Evolutionary conservation across 1,140 invertebrate genomes (phyloP), one percentile per base, ranked within the genome.

Genomic region (Brachionus sp.): DNA sequence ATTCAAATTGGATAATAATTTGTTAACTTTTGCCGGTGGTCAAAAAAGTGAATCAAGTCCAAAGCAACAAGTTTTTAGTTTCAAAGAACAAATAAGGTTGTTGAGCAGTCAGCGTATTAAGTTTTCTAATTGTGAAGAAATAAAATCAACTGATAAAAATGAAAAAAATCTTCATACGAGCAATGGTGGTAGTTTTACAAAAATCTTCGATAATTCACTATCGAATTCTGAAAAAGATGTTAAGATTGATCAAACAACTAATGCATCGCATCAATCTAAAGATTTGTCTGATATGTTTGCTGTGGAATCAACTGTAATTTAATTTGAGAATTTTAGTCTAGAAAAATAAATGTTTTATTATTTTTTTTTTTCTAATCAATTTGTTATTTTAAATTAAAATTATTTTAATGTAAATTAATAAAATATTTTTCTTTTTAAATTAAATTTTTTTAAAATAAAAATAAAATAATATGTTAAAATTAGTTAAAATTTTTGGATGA

Each of bases 211-310:
- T 46, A 75, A 75, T 75, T 35, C 19, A 25, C 70, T 46, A 75
- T 13, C 19, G 29, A 46, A 46, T 29, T 12, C 7, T 0, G 19
- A 35, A 37, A 25, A 70, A 70, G 33, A 70, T 37, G 29, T 23
- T 35, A n/a, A 42, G 39, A 16, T 9, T 7, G 6, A 37, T 25
- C 7, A 80, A 2, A 33, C 23, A 62, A 80, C 13, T 19, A 37
- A 39, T 16, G 5, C 39, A 23, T 50, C 12, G 29, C 19, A 19
- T 25, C 33, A 80, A 35, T 66, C 77, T n/a, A 57, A 66, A 57
- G 77, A 80, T 42, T 80, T 62, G 16, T 39, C 46, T 42, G 77
- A 80, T 62, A 37, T 80, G 50, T 80, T 80, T 66, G 77, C 77
- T 64, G 77, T 80, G 13, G 77, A 80, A 44, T 62, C 50, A 37